Conservation (phyloP, 2,113 vertebrate species). For the Lepus timidus region DNA sequence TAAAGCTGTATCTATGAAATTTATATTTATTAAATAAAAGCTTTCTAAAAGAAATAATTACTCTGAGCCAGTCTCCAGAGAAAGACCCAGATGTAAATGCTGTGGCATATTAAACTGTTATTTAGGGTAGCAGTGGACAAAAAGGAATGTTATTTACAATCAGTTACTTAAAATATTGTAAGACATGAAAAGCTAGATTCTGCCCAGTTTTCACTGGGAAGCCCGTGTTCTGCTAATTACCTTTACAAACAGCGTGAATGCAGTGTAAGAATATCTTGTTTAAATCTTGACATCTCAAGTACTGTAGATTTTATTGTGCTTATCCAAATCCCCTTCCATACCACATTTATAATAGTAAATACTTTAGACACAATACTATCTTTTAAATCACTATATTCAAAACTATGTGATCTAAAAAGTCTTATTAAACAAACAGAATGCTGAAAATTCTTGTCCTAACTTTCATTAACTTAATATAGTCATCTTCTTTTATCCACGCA, state of each 20-base stretch:
- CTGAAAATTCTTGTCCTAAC: neutral
- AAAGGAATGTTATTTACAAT: neutral
- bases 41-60: neutral
- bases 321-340: neutral
- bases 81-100: constrained; percentile 2
- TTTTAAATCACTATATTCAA: neutral
- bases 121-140: neutral
- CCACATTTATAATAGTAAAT: neutral
- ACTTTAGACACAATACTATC: neutral
- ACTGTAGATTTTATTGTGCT: neutral
- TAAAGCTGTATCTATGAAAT: too few species aligned
- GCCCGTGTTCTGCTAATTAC: neutral
- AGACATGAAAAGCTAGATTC: neutral
- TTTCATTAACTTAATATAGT: neutral
- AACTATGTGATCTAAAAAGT: neutral
- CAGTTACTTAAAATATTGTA: neutral
- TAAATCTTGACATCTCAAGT: neutral
- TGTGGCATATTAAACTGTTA: neutral
- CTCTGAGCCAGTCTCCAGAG: neutral
- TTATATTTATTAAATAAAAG: too few species aligned
- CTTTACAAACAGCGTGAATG: neutral
- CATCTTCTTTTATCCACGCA: neutral
- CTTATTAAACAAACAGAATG: neutral
- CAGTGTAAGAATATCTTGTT: neutral
- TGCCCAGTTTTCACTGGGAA: neutral